A percentile compares a stretch with the other conserved stretches of the same genome.
phyloP scores from a whole-genome alignment of 2,113 vertebrate genomes.

The Passer domesticus region DNA sequence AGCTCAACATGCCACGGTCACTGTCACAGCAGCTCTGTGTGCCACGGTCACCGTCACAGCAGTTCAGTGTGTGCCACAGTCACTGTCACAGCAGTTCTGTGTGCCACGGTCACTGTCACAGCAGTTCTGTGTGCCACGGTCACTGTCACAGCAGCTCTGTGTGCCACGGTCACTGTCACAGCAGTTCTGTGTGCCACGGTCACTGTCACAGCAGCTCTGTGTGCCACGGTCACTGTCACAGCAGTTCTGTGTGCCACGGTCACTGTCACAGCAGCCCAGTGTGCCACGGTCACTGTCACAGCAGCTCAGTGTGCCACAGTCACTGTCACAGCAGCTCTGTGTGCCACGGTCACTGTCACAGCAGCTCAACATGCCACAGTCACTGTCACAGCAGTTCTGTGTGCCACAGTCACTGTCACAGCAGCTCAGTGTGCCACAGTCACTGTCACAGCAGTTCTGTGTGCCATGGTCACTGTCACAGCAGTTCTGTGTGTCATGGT shows the following conservation, averaged over 20 bases:
- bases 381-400: accelerated
- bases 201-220: accelerated
- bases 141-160: neutral
- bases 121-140: accelerated
- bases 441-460: accelerated
- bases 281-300: accelerated
- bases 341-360: neutral
- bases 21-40: accelerated
- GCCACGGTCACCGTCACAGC: neutral
- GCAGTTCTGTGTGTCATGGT: neutral
- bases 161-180: accelerated
- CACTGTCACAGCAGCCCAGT: accelerated
- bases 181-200: neutral
- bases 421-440: accelerated
- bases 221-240: accelerated
- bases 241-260: accelerated
- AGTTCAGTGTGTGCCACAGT: accelerated
- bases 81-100: accelerated
- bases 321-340: accelerated
- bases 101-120: accelerated
- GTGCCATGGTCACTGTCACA: accelerated
- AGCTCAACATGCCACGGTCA: accelerated
- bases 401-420: accelerated
- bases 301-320: no score
- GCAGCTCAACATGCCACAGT: no score